Evolutionary conservation across 1,140 invertebrate species (phyloP).

Genomic region (Trissolcus basalis): DNA sequence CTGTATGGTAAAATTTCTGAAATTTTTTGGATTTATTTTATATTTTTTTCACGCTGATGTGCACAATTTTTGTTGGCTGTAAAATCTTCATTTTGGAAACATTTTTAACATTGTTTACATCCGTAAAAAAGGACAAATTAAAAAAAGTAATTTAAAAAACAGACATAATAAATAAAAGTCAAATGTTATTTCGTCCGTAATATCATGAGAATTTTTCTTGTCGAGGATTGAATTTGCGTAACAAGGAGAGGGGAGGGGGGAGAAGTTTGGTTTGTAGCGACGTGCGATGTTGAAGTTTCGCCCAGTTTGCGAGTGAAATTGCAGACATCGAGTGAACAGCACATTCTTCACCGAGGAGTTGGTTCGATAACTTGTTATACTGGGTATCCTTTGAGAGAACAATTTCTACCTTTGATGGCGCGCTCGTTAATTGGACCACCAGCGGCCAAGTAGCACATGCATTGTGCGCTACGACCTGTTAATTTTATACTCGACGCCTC

Average conservation of each 20-base stretch:
- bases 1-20: too few species aligned
- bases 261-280: conserved; percentile 17
- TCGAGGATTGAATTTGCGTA: conserved; percentile 5
- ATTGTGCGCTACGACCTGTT: conserved; percentile 42
- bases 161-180: too few species aligned
- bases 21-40: too few species aligned
- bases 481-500: conserved; percentile 31
- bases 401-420: conserved; percentile 52
- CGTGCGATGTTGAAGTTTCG: conserved; percentile 9
- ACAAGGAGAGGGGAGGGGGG: not conserved
- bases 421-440: conserved; percentile 43
- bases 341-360: conserved; percentile 40
- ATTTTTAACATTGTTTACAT: too few species aligned
- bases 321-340: conserved; percentile 14
- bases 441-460: conserved; percentile 25
- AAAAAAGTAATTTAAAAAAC: too few species aligned
- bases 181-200: too few species aligned
- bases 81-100: too few species aligned
- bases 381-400: conserved; percentile 45
- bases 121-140: too few species aligned
- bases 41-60: too few species aligned
- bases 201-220: too few species aligned
- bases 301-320: conserved; percentile 25
- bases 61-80: too few species aligned
- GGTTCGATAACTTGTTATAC: conserved; percentile 35